phyloP scores from a whole-genome alignment of 1,140 invertebrate species.

The Mamestra configurata region DNA sequence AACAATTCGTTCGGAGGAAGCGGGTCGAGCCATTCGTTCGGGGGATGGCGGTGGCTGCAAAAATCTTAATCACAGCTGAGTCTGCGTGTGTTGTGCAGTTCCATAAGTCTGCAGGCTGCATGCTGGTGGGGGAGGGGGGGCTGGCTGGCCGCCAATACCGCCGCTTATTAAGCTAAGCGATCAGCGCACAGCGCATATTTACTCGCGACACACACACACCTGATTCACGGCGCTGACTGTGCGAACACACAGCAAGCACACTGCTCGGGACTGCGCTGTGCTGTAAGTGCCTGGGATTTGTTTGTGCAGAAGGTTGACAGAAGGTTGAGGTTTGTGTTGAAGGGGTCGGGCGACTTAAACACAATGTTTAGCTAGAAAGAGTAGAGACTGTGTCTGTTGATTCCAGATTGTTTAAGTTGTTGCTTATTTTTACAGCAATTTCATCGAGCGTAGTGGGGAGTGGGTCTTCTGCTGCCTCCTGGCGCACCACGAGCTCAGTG shows the following conservation, averaged over 20 bases:
- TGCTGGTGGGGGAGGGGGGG: background rate
- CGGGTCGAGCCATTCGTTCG: constrained; percentile 34
- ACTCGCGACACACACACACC: constrained; percentile 17
- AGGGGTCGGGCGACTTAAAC: too few relatives aligned
- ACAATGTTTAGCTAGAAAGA: too few relatives aligned
- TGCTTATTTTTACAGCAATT: background rate
- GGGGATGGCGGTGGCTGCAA: constrained; percentile 31
- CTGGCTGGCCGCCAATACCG: constrained; percentile 59
- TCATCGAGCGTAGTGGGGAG: background rate
- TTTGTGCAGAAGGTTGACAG: background rate
- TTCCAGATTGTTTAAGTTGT: too few relatives aligned
- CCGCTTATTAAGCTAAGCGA: constrained; percentile 68
- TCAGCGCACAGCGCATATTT: constrained; percentile 49
- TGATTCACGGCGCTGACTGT: constrained; percentile 4
- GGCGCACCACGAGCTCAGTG: background rate
- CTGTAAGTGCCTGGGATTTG: background rate
- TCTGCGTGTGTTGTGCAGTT: constrained; percentile 42
- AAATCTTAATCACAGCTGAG: constrained; percentile 64
- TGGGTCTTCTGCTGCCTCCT: background rate
- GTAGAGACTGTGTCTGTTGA: too few relatives aligned
- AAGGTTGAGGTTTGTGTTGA: too few relatives aligned
- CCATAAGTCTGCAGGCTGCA: constrained; percentile 37
- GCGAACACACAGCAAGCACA: background rate
- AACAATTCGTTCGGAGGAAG: background rate
- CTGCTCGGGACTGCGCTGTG: background rate